Evolutionary conservation across 2,113 vertebrate species (phyloP).

Genomic region (Upupa epops): DNA sequence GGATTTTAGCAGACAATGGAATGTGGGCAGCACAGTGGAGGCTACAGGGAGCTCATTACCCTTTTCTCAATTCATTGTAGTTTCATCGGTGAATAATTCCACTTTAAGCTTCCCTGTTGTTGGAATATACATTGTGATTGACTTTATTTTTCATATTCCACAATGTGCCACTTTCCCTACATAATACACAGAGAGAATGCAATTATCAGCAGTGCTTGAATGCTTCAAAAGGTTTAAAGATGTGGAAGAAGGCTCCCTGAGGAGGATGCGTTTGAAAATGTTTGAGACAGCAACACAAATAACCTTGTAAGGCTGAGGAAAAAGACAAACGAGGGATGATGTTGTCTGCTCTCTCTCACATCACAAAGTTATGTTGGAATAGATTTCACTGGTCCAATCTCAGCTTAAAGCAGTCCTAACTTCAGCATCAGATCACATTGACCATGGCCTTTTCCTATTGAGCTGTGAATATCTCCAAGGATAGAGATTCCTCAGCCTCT

Average conservation of each 20-base stretch:
- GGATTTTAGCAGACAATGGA: constrained; percentile 48
- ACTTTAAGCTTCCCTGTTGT: constrained; percentile 40
- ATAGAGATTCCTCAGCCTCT: neutral
- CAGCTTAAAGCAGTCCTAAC: neutral
- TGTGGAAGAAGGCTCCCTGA: neutral
- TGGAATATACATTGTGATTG: neutral
- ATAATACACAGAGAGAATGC: constrained; percentile 12
- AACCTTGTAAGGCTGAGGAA: neutral
- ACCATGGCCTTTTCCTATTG: neutral
- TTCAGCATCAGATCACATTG: neutral
- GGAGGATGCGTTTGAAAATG: neutral
- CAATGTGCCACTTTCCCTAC: neutral
- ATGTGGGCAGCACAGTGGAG: neutral
- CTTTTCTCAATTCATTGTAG: constrained; percentile 51
- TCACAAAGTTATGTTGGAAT: neutral
- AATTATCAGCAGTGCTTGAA: constrained; percentile 18
- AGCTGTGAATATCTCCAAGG: neutral
- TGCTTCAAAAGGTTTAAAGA: constrained; percentile 42
- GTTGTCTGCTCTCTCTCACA: neutral
- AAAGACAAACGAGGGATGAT: neutral
- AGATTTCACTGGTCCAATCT: neutral
- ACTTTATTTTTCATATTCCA: constrained; percentile 55
- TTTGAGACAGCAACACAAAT: constrained; percentile 17
- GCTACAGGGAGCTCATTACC: constrained; percentile 66
- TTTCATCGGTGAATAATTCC: constrained; percentile 68